Evolutionary conservation across 1,140 invertebrate species (phyloP), one percentile per base, ranked within the genome.

Genomic region (Tachypleus tridentatus): DNA sequence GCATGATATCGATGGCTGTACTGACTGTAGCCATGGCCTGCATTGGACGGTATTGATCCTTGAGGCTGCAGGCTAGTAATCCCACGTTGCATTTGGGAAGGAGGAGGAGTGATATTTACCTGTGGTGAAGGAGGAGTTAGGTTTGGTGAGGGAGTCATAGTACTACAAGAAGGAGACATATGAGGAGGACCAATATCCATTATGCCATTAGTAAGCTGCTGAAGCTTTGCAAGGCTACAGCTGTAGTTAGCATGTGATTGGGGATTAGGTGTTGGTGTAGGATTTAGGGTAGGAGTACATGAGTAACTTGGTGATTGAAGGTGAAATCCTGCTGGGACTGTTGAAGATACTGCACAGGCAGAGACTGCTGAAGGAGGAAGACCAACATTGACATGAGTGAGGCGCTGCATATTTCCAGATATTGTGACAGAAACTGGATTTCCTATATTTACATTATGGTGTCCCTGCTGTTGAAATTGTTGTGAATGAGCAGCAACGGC

Each of bases 201-300:
- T 70, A 87, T 89, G 4, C 87, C 87, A 74, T 89, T 91, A 0
- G 89, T 90, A 4, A 93, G 76, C 69, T 92, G 88, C 73, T 89
- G 88, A n/a, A 93, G 76, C 73, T 91, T 91, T 54, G 87, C 85
- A 5, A 93, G 76, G 70, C 86, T 89, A 71, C 87, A 89, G 50
- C 81, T 78, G 11, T 80, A 74, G 64, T 77, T 74, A 51, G 69
- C 72, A 57, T 73, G 71, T 8, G 67, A 64, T 4, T 64, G 67
- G 5, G 64, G 62, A 52, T 65, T 65, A 10, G 63, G 58, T 7
- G 57, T 64, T 49, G 67, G 67, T 49, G 65, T 66, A n/a, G 65
- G 65, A 6, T 64, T 67, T 48, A 65, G 65, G 6, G 64, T 66
- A 3, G 64, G 68, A 47, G 64, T 66, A 9, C 70, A 70, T 4